A percentile compares a stretch with the other conserved stretches of the same genome.
These are phyloP conservation scores for Ectropis crepuscularia DNA, from an alignment of 2,888 invertebrate species.

Conservation along the genomic window DNA sequence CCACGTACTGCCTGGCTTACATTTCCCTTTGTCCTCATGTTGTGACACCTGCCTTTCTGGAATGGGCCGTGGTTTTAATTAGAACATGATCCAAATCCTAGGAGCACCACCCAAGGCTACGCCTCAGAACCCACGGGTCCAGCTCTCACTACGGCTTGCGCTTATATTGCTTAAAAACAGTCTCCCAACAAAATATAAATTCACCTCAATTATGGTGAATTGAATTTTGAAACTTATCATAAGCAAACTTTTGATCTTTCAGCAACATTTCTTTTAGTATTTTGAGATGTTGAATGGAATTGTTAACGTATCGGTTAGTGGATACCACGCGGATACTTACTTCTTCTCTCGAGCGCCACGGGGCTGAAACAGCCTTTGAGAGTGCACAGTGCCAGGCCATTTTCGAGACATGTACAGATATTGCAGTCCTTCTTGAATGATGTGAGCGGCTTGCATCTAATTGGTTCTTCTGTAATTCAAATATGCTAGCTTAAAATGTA, in stretches of 20 bases:
- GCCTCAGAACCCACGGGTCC: no score
- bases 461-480: constrained; percentile 55
- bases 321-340: constrained; percentile 33
- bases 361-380: constrained; percentile 28
- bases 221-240: no score
- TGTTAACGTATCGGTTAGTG: neutral
- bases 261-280: no score
- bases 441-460: constrained; percentile 73
- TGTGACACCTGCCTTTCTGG: constrained; percentile 46
- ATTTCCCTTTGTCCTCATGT: constrained; percentile 33
- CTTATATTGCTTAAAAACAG: no score
- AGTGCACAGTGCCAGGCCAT: constrained; percentile 74
- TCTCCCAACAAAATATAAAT: no score
- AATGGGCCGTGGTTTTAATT: constrained; percentile 23
- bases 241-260: no score
- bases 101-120: no score
- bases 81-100: no score
- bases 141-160: no score
- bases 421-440: constrained; percentile 78
- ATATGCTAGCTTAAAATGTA: no score
- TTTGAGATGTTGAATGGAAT: no score
- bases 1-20: constrained; percentile 61
- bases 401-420: constrained; percentile 75
- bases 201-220: no score
- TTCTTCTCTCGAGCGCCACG: constrained; percentile 21